phyloP scores from a whole-genome alignment of 2,888 invertebrate genomes.

The Theretra japonica region DNA sequence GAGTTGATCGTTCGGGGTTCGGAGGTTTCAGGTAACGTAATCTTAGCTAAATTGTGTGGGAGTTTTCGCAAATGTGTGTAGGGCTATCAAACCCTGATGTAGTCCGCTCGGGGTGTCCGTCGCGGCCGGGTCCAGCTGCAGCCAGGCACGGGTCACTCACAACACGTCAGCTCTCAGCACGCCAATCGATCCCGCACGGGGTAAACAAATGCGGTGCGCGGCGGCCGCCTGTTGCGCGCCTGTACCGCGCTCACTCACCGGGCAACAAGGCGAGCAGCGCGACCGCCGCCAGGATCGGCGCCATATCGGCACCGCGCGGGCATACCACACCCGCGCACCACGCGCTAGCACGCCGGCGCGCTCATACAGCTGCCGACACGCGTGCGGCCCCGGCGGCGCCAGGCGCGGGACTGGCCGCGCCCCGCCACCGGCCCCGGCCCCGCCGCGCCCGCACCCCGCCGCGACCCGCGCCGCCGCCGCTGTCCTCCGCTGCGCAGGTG shows the following conservation, averaged over 20 bases:
- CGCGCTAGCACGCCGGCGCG: constrained; percentile 81
- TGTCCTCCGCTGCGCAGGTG: constrained; percentile 65
- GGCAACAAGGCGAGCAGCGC: constrained; percentile 79
- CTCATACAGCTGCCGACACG: constrained; percentile 71
- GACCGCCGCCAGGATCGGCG: constrained; percentile 77
- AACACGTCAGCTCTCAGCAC: constrained; percentile 73
- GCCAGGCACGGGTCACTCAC: constrained; percentile 61
- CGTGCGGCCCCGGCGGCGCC: constrained; percentile 75
- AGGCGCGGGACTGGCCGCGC: constrained; percentile 77
- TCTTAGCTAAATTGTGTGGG: constrained; percentile 11
- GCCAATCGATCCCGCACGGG: constrained; percentile 54
- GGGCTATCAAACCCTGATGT: constrained; percentile 12
- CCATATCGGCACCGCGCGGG: constrained; percentile 82
- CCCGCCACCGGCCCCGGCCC: constrained; percentile 51
- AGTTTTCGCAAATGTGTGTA: background rate
- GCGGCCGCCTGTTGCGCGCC: constrained; percentile 75
- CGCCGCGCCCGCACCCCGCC: constrained; percentile 50
- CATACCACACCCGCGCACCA: constrained; percentile 83
- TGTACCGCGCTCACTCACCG: constrained; percentile 70
- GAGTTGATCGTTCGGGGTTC: constrained; percentile 21
- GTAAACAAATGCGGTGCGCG: constrained; percentile 70
- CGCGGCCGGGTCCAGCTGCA: constrained; percentile 26
- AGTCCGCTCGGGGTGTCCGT: constrained; percentile 18
- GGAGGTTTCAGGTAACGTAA: constrained; percentile 25
- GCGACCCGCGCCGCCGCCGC: constrained; percentile 48